Evolutionary conservation across 2,113 vertebrate genomes (phyloP).

Genomic region (Neopipo cinnamomea): DNA sequence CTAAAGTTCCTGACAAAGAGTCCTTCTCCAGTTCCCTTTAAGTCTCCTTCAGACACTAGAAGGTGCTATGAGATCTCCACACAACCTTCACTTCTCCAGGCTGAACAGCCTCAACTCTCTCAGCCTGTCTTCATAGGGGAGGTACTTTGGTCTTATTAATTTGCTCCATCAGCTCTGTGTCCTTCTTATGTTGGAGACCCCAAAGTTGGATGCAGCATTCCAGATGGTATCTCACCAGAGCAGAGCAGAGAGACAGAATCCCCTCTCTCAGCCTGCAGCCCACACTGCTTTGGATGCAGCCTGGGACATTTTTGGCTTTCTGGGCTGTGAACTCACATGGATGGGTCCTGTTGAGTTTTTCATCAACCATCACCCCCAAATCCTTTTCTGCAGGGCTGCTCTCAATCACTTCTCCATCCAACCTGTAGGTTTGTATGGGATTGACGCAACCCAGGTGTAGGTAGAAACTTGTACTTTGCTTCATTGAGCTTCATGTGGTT

Average conservation of each 20-base stretch:
- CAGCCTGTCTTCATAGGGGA: background rate
- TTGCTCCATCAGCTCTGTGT: background rate
- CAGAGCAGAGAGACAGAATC: background rate
- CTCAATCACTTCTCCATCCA: background rate
- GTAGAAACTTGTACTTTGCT: background rate
- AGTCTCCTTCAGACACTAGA: background rate
- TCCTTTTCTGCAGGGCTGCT: background rate
- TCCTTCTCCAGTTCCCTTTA: background rate
- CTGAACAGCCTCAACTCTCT: background rate
- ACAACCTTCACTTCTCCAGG: background rate
- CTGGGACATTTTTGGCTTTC: background rate
- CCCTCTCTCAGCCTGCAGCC: background rate
- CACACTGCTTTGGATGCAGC: background rate
- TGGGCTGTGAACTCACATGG: rapidly evolving
- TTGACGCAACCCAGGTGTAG: background rate
- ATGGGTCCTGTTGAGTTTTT: background rate
- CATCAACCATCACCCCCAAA: background rate
- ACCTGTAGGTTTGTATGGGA: background rate
- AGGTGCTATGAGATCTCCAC: background rate
- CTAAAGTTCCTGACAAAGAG: background rate
- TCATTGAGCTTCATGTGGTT: background rate
- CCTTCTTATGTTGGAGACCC: background rate
- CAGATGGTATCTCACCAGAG: background rate
- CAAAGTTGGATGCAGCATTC: background rate
- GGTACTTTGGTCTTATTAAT: background rate